A percentile compares a stretch with the other conserved stretches of the same genome.
Evolutionary conservation across 1,140 invertebrate genomes (phyloP).

Genomic region (Saccostrea echinata): DNA sequence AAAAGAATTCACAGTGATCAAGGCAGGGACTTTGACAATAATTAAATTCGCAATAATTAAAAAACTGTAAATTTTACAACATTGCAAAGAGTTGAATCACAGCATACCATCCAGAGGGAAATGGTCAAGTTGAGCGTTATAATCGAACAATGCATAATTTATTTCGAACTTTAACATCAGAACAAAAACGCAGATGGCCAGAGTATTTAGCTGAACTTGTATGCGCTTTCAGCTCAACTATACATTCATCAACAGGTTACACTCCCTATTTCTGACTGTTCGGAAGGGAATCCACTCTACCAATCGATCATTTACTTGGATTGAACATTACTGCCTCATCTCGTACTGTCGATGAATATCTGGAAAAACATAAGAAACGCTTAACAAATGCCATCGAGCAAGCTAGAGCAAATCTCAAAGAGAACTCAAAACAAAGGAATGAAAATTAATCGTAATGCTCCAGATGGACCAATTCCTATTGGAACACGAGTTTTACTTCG

Average conservation of each 20-base stretch:
- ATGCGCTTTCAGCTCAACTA: conserved; percentile 31
- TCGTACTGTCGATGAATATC: not conserved
- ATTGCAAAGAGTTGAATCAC: conserved; percentile 37
- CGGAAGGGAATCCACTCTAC: conserved; percentile 32
- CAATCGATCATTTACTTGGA: conserved; percentile 36
- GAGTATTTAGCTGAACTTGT: conserved; percentile 7
- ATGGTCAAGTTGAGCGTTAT: too few species aligned
- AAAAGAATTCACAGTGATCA: too few species aligned
- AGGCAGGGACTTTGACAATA: too few species aligned
- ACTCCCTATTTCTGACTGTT: conserved; percentile 38
- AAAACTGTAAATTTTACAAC: conserved; percentile 33
- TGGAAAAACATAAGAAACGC: not conserved
- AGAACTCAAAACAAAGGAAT: not conserved
- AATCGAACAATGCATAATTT: too few species aligned
- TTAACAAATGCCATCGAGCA: not conserved
- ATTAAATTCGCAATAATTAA: too few species aligned
- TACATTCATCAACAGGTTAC: conserved; percentile 39
- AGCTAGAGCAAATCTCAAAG: not conserved
- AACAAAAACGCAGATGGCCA: conserved; percentile 13
- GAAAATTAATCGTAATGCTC: not conserved
- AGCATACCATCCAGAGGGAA: too few species aligned
- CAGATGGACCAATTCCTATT: conserved; percentile 1
- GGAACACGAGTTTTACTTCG: conserved; percentile 39
- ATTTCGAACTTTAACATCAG: too few species aligned
- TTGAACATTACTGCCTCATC: not conserved